These are phyloP conservation scores for Sarcophaga peregrina DNA, from an alignment of 1,140 invertebrate genomes.

Conservation along the genomic window DNA sequence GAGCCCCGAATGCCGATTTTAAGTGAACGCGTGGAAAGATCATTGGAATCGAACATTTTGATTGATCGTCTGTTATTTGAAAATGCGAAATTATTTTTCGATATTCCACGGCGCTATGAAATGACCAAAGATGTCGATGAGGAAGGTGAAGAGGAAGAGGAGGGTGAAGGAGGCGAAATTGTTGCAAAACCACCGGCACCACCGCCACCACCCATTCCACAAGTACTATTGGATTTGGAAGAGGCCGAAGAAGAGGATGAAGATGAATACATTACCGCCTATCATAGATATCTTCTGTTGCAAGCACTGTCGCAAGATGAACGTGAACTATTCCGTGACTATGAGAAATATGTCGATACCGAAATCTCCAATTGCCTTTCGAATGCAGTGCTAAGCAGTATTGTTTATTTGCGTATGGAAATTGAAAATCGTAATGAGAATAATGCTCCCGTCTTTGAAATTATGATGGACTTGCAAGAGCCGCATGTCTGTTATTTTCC, in stretches of 20 bases:
- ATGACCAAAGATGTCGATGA: constrained; percentile 52
- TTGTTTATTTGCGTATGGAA: constrained; percentile 64
- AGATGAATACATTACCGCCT: constrained; percentile 50
- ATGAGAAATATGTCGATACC: constrained; percentile 75
- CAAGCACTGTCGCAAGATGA: constrained; percentile 50
- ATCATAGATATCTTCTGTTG: constrained; percentile 53
- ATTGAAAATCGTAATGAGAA: constrained; percentile 61
- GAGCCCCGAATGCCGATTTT: constrained; percentile 69
- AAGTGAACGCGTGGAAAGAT: constrained; percentile 50
- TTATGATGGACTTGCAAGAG: constrained; percentile 73
- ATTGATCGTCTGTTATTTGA: constrained; percentile 71
- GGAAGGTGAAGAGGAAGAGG: constrained; percentile 46
- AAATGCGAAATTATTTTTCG: constrained; percentile 71
- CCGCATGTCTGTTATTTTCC: constrained; percentile 74
- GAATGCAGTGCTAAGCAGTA: constrained; percentile 66
- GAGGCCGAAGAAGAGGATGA: constrained; percentile 52
- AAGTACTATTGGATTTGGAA: constrained; percentile 28
- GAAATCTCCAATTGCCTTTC: constrained; percentile 73
- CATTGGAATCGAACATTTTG: constrained; percentile 68
- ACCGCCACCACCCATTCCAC: neutral
- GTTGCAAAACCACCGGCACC: neutral
- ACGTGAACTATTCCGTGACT: constrained; percentile 64
- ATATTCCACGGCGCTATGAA: constrained; percentile 58
- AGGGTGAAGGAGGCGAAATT: constrained; percentile 5
- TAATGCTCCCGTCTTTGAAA: constrained; percentile 71